Percentiles rank a stretch among this genome's conserved stretches.
Conservation (phyloP, 2,113 vertebrate genomes). For the Catharus fuscescens region DNA sequence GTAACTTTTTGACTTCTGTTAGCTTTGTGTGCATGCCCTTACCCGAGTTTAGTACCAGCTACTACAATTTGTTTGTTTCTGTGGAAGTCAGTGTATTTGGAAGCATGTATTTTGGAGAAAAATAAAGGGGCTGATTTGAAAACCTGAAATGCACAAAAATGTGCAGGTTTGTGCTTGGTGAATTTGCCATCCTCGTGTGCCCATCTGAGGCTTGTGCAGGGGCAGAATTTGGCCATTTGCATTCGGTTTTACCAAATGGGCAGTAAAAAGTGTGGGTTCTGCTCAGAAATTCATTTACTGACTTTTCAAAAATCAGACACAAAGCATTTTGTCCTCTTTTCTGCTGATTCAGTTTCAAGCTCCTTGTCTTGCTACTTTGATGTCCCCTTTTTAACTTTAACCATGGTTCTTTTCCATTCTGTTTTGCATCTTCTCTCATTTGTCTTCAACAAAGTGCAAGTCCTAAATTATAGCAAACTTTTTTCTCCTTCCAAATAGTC, state of each 20-base stretch:
- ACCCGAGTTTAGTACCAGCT: background rate
- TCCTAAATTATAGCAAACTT: constrained; percentile 37
- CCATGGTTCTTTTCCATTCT: constrained; percentile 44
- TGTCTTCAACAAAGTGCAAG: constrained; percentile 41
- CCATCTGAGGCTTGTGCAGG: background rate
- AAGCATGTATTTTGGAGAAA: background rate
- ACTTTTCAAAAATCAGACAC: constrained; percentile 8
- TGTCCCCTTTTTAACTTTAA: constrained; percentile 48
- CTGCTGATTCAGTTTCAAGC: constrained; percentile 23
- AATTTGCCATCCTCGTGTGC: background rate
- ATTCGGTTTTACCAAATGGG: background rate
- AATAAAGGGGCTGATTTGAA: background rate
- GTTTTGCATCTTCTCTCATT: constrained; percentile 50
- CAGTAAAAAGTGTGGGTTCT: background rate
- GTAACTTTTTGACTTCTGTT: constrained; percentile 14
- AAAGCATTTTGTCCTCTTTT: constrained; percentile 26
- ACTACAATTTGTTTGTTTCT: background rate
- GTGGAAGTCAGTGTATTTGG: background rate
- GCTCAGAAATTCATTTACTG: background rate
- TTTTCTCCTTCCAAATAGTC: constrained; percentile 46
- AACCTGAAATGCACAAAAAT: background rate
- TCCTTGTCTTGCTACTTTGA: constrained; percentile 27
- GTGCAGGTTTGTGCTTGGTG: background rate
- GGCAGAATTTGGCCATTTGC: background rate
- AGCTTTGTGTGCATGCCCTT: background rate